These are phyloP conservation scores for Podocnemis expansa DNA, from an alignment of 2,113 vertebrate genomes.

Conservation along the genomic window DNA sequence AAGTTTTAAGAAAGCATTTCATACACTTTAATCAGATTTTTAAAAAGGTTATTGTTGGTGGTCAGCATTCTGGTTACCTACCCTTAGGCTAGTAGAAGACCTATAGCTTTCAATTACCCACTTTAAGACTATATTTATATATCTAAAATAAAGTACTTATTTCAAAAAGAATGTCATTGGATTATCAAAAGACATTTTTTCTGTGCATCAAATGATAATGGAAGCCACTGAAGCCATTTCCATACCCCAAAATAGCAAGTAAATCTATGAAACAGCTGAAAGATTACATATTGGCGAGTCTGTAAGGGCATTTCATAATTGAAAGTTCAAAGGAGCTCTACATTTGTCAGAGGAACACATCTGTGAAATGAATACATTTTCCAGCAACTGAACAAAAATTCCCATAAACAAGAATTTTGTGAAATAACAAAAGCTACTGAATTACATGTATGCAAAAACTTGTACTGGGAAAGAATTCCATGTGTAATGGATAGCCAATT, in stretches of 20 bases:
- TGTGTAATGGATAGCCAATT: neutral
- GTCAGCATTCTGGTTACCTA: neutral
- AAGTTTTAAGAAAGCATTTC: too few relatives aligned
- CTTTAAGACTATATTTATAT: neutral
- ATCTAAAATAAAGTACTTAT: neutral
- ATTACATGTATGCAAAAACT: too few relatives aligned
- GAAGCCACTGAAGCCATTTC: neutral
- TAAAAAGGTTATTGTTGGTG: accelerated
- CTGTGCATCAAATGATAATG: neutral
- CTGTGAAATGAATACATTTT: neutral
- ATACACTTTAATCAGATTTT: neutral
- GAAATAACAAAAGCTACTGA: too few relatives aligned
- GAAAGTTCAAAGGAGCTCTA: constrained; percentile 27
- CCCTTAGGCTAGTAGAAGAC: neutral
- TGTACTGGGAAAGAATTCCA: too few relatives aligned
- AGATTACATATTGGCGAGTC: too few relatives aligned
- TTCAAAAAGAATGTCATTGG: neutral
- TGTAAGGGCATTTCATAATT: neutral
- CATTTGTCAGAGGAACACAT: neutral
- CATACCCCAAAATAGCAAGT: neutral
- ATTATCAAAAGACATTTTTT: neutral
- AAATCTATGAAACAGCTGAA: neutral
- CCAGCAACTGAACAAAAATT: neutral
- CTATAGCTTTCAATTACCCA: neutral
- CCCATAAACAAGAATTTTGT: too few relatives aligned